Evolutionary conservation across 2,113 vertebrate genomes (phyloP).

Genomic region (Morone chrysops): DNA sequence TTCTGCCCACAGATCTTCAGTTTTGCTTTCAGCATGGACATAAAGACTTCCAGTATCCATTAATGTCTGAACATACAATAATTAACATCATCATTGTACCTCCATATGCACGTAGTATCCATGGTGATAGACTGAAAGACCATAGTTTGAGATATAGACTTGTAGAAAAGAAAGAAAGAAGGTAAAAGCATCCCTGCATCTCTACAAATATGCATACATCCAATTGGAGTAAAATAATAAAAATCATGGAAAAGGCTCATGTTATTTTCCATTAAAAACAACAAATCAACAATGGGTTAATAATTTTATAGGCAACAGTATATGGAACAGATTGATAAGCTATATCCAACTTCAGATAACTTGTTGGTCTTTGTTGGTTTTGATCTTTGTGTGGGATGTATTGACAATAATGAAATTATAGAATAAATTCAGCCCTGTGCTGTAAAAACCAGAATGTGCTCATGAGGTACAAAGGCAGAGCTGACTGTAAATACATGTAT

Average conservation of each 20-base stretch:
- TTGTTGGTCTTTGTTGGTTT: neutral
- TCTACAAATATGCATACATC: neutral
- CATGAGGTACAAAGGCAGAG: too few relatives aligned
- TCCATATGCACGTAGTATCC: constrained; percentile 17
- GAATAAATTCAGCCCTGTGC: neutral
- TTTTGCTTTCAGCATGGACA: constrained; percentile 43
- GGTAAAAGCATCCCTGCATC: neutral
- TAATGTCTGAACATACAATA: constrained; percentile 37
- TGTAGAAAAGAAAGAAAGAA: neutral
- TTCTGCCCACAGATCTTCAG: constrained; percentile 49
- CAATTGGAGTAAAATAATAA: neutral
- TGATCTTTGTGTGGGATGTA: neutral
- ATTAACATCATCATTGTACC: constrained; percentile 39
- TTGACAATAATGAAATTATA: neutral
- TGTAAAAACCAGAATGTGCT: neutral
- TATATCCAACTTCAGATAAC: neutral
- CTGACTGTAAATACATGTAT: too few relatives aligned
- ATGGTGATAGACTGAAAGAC: constrained; percentile 18
- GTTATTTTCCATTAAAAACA: neutral
- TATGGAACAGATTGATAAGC: too few relatives aligned
- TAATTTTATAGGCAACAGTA: neutral
- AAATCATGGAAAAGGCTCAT: neutral
- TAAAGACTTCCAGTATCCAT: constrained; percentile 52
- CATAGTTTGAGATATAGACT: neutral
- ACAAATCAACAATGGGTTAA: neutral